These are phyloP conservation scores for Colinus virginianus DNA, from an alignment of 2,113 vertebrate species.

Conservation along the genomic window DNA sequence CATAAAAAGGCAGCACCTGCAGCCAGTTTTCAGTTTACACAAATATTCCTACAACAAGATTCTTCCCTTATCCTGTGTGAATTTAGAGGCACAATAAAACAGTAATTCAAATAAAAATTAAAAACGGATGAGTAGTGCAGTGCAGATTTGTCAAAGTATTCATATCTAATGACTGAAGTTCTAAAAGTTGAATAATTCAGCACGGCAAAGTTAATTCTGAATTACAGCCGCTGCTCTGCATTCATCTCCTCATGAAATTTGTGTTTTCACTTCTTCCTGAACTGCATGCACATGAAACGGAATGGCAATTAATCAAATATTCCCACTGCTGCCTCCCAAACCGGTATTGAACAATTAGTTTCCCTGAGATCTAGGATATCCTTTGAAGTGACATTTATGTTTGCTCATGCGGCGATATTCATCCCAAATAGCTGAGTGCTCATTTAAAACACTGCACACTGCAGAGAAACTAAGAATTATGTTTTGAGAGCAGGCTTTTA, in stretches of 20 bases:
- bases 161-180: not conserved
- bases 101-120: not conserved
- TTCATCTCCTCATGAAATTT: not conserved
- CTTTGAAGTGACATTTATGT: not conserved
- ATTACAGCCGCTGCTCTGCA: not conserved
- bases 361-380: not conserved
- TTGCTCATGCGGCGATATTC: not conserved
- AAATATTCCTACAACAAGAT: not conserved
- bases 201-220: not conserved
- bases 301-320: not conserved
- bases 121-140: not conserved
- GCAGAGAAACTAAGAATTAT: not conserved
- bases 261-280: not conserved
- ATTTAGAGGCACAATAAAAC: not conserved
- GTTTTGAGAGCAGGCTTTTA: not conserved
- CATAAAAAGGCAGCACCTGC: not conserved
- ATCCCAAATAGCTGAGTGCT: not conserved
- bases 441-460: not conserved
- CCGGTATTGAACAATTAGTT: not conserved
- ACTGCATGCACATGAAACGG: fast-evolving
- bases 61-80: not conserved
- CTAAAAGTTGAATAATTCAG: not conserved
- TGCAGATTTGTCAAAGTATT: not conserved
- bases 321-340: not conserved
- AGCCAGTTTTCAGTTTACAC: not conserved